Evolutionary conservation across 2,888 invertebrate species (phyloP).

Genomic region (Drosophila macrospina): DNA sequence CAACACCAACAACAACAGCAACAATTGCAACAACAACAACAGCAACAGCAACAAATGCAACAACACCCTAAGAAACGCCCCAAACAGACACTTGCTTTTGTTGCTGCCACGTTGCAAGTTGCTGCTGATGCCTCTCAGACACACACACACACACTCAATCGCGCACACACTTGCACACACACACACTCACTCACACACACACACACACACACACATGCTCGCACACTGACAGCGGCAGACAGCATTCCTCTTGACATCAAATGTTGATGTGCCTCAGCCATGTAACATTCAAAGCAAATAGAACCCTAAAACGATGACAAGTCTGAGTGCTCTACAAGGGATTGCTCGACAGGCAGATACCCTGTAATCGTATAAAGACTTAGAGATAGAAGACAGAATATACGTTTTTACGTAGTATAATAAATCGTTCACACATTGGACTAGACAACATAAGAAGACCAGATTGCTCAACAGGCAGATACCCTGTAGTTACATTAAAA

Average conservation of each 20-base stretch:
- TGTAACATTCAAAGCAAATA: conserved; percentile 16
- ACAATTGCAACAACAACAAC: conserved; percentile 10
- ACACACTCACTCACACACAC: neutral
- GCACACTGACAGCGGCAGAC: conserved; percentile 16
- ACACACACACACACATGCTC: neutral
- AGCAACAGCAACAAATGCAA: conserved; percentile 36
- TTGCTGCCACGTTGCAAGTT: conserved; percentile 35
- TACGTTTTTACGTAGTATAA: too few species aligned
- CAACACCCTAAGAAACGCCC: conserved; percentile 60
- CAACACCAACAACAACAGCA: conserved; percentile 18
- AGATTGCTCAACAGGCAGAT: too few species aligned
- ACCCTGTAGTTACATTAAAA: too few species aligned
- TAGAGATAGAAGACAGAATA: too few species aligned
- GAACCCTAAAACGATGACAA: conserved; percentile 23
- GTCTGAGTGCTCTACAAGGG: neutral
- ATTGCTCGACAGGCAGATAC: neutral
- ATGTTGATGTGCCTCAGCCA: conserved; percentile 22
- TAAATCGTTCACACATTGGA: too few species aligned
- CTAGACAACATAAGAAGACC: too few species aligned
- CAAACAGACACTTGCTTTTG: conserved; percentile 73
- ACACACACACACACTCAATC: conserved; percentile 12
- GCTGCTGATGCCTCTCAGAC: conserved; percentile 1
- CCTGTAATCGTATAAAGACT: neutral
- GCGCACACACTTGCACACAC: conserved; percentile 1
- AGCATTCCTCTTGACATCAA: conserved; percentile 36